Percentiles rank a stretch among this genome's conserved stretches.
Conservation (phyloP, 2,888 invertebrate genomes). For the Neocrepidodera transversa region DNA sequence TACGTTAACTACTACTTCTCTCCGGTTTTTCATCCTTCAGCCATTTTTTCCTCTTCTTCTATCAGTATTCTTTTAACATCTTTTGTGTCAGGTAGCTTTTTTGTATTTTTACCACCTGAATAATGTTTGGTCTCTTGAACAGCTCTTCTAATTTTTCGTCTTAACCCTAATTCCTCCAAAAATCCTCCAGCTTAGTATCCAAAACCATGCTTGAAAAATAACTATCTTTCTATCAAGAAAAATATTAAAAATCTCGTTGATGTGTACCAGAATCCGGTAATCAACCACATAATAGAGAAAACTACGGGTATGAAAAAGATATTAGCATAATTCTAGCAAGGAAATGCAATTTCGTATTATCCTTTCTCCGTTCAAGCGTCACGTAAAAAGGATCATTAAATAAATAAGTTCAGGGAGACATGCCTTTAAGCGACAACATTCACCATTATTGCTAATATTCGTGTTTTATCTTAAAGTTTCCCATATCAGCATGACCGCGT, state of each 20-base stretch:
- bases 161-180: too few species aligned
- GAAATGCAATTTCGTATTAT: constrained; percentile 32
- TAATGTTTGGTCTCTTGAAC: too few species aligned
- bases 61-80: too few species aligned
- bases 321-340: constrained; percentile 31
- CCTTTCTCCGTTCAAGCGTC: constrained; percentile 27
- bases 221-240: too few species aligned
- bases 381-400: constrained; percentile 28
- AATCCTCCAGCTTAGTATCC: too few species aligned
- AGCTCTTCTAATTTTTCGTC: too few species aligned
- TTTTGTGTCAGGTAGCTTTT: too few species aligned
- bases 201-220: too few species aligned
- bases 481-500: constrained; percentile 29
- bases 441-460: constrained; percentile 25
- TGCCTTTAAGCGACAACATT: constrained; percentile 29
- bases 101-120: too few species aligned
- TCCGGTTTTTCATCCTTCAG: too few species aligned
- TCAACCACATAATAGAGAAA: neutral
- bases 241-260: neutral
- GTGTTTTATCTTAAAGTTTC: constrained; percentile 28
- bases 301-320: constrained; percentile 8
- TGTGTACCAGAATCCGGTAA: neutral
- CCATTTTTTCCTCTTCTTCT: too few species aligned
- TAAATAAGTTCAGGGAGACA: constrained; percentile 27
- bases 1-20: too few species aligned